Base-by-base conservation (phyloP, 2,113 vertebrate species). In the Rana temporaria region DNA sequence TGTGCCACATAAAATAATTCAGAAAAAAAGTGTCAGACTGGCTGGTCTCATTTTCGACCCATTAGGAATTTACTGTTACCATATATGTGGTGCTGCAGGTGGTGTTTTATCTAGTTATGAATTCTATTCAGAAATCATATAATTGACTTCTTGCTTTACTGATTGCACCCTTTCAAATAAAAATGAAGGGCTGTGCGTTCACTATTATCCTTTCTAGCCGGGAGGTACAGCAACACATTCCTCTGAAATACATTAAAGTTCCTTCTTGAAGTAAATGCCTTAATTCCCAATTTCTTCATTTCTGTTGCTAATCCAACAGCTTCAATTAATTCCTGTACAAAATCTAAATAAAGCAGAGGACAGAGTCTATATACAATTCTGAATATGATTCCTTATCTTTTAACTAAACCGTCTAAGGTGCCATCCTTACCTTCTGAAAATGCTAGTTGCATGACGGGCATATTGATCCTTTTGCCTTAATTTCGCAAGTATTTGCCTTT, bases 1-100 rank as follows among this genome's bases (percentile, higher is more conserved):
- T 79, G 48, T 79, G 77, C 48, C 52, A 68, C 26, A 57, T 57
- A 67, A 68, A 22, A 79, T 67, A 79, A 79, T 79, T 68, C 48
- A 66, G 20, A 57, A 26, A 20, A 20, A 77, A 60, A 75, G 18
- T 11, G 17, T 17, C 38, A 65, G 9, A 65, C 75, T 65, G 60
- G 4, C 38, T 56, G n/a, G 20, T 78, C 62, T 78, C 14, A 65
- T 48, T 42, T 57, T 59, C 30, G 16, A 20, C 38, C 20, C 60
- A 78, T 78, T 79, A 79, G 26, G 26, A 59, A 79, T 79, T 38
- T 57, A 26, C 63, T 68, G 4, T 59, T 69, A 79, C 19, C 55
- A 68, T 59, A 68, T 34, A 59, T 69, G n/a, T 68, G 59, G 3
- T 56, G 63, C 32, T 66, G 42, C n/a, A 12, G 24, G 62, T 55